Conservation (phyloP, 2,797 vertebrate species). For the Gadopsis bispinosus region DNA sequence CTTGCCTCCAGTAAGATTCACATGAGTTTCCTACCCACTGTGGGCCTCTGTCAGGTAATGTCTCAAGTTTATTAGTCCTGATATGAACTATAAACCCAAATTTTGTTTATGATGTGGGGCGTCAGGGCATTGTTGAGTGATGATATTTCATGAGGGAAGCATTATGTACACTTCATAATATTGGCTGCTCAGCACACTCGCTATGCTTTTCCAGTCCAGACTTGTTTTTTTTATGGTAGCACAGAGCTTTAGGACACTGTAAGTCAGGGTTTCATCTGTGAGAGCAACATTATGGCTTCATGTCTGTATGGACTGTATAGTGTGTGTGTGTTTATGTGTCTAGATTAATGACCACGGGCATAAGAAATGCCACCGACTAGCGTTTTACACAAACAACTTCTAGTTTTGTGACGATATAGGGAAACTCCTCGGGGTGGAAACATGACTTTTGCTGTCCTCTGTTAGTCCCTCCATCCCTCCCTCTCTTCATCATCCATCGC, state of each 20-base stretch:
- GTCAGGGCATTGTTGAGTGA: conserved; percentile 72
- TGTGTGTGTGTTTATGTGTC: conserved; percentile 53
- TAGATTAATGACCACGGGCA: conserved; percentile 79
- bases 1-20: conserved; percentile 20
- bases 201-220: conserved; percentile 51
- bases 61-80: conserved; percentile 77
- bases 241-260: conserved; percentile 67
- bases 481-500: conserved; percentile 83
- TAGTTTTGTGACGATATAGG: conserved; percentile 74
- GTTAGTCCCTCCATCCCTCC: conserved; percentile 76
- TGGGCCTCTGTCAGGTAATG: conserved; percentile 73
- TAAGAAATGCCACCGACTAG: conserved; percentile 74
- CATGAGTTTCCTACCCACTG: conserved; percentile 59
- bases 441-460: conserved; percentile 83
- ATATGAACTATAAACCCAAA: conserved; percentile 80
- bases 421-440: conserved; percentile 74
- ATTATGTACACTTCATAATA: conserved; percentile 79
- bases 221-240: conserved; percentile 70
- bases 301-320: conserved; percentile 37
- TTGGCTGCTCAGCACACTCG: conserved; percentile 73
- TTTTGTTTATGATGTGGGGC: conserved; percentile 78
- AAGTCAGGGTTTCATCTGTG: conserved; percentile 63
- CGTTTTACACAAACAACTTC: conserved; percentile 82
- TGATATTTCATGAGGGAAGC: conserved; percentile 80
- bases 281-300: conserved; percentile 66